phyloP scores from a whole-genome alignment of 1,140 invertebrate genomes.

The Homarus americanus region DNA sequence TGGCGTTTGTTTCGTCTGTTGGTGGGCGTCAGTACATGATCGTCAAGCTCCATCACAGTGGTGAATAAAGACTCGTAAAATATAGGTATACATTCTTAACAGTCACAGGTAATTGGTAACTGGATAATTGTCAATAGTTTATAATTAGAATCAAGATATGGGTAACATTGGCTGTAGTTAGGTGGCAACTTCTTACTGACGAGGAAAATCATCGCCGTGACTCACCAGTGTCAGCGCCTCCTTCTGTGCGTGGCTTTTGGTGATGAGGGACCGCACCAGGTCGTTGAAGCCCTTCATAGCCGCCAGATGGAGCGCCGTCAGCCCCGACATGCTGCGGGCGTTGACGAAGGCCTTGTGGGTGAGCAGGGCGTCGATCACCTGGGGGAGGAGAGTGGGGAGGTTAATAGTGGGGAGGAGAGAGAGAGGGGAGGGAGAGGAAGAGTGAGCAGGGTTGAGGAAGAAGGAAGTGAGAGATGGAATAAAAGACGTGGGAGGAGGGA shows the following conservation, averaged over 20 bases:
- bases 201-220: too few relatives aligned
- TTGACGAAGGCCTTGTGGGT: slow-evolving; percentile 99
- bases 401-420: neutral
- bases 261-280: slow-evolving; percentile 91
- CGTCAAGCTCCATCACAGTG: too few relatives aligned
- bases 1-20: slow-evolving; percentile 87
- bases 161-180: too few relatives aligned
- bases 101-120: too few relatives aligned
- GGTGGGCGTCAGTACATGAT: too few relatives aligned
- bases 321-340: slow-evolving; percentile 83
- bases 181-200: too few relatives aligned
- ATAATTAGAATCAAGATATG: too few relatives aligned
- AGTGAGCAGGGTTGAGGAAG: neutral
- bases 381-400: slow-evolving; percentile 77
- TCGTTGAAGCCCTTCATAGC: slow-evolving; percentile 96
- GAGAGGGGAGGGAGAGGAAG: neutral
- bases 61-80: too few relatives aligned
- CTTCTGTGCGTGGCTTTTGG: slow-evolving; percentile 95
- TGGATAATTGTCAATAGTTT: too few relatives aligned
- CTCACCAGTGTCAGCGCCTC: slow-evolving; percentile 93
- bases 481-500: too few relatives aligned
- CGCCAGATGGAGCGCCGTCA: slow-evolving; percentile 85
- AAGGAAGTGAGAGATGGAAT: neutral
- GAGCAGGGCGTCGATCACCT: slow-evolving; percentile 96
- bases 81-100: too few relatives aligned